Conservation (phyloP, 2,888 invertebrate genomes). For the Peribatodes rhomboidaria region DNA sequence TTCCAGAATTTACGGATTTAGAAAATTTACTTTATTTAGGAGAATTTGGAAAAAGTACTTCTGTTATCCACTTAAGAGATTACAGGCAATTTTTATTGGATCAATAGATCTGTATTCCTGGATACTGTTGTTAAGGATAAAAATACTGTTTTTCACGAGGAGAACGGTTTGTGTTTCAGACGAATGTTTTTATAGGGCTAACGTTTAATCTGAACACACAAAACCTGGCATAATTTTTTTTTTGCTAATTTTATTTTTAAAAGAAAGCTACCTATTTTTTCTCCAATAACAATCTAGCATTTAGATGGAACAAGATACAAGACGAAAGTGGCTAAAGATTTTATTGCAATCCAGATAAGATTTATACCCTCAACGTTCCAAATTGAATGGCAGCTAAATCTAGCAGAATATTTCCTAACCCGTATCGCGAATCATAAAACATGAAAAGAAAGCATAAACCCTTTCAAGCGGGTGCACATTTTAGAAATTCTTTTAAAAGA, state of each 20-base stretch:
- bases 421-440: conserved; percentile 49
- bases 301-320: conserved; percentile 12
- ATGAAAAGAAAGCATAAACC: conserved; percentile 47
- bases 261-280: not conserved
- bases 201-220: no score
- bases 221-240: not conserved
- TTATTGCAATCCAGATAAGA: conserved; percentile 37
- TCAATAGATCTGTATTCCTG: not conserved
- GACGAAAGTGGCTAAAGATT: conserved; percentile 30
- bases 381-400: conserved; percentile 38
- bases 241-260: not conserved
- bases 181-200: no score
- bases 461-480: conserved; percentile 49
- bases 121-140: not conserved
- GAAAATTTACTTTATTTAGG: no score
- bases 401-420: conserved; percentile 43
- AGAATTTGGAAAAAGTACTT: not conserved
- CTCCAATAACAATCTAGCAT: conserved; percentile 12
- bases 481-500: conserved; percentile 48
- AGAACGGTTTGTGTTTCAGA: not conserved
- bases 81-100: not conserved
- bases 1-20: not conserved
- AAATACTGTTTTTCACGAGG: not conserved
- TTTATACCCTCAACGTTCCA: conserved; percentile 28
- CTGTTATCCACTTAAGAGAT: not conserved